A percentile compares a stretch with the other conserved stretches of the same genome.
These are phyloP conservation scores for Grallaria varia DNA, from an alignment of 2,113 vertebrate species.

Conservation along the genomic window DNA sequence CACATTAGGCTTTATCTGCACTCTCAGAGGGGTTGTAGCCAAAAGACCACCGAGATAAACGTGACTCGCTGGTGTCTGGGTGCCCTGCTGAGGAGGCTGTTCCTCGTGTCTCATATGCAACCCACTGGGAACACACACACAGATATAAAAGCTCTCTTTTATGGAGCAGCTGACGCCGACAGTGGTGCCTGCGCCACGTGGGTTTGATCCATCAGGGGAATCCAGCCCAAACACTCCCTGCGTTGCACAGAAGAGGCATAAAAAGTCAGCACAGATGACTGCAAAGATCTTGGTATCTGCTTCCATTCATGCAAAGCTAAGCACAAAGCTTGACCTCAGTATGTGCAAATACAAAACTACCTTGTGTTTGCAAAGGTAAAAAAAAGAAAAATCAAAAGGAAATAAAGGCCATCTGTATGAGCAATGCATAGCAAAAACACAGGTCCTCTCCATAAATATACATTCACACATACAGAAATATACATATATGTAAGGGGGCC, in stretches of 20 bases:
- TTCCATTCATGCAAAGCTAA: not conserved
- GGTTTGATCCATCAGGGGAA: not conserved
- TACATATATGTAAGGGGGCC: not conserved
- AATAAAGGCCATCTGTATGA: not conserved
- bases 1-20: not conserved
- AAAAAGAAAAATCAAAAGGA: not conserved
- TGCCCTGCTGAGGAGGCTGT: not conserved
- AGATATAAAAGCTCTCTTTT: not conserved
- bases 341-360: not conserved
- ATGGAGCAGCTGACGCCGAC: not conserved
- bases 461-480: not conserved
- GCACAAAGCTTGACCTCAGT: not conserved
- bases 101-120: not conserved
- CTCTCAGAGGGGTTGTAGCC: not conserved
- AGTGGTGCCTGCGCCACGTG: not conserved
- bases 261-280: not conserved
- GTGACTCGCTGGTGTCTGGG: not conserved
- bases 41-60: not conserved
- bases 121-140: not conserved
- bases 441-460: not conserved
- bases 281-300: not conserved
- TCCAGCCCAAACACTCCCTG: not conserved
- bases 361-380: not conserved
- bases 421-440: not conserved
- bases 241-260: not conserved